A percentile compares a stretch with the other conserved stretches of the same genome.
phyloP scores from a whole-genome alignment of 2,888 invertebrate species.

The Drosophila anomalata region DNA sequence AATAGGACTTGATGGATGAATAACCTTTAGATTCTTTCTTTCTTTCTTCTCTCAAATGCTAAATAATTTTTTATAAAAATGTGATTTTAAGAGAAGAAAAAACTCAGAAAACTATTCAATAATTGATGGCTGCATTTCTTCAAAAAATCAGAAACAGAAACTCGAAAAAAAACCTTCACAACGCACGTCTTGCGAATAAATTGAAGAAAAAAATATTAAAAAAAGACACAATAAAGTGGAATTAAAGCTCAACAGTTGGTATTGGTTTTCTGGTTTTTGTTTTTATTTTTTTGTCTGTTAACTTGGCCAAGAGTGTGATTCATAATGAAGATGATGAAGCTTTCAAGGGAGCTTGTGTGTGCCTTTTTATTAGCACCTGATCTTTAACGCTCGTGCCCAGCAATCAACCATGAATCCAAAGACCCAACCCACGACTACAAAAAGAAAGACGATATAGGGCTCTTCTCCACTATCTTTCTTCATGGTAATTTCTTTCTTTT shows the following conservation, averaged over 20 bases:
- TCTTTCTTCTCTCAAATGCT: conserved; percentile 12
- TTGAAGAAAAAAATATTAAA: conserved; percentile 16
- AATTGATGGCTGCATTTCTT: conserved; percentile 27
- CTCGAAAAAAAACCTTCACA: conserved; percentile 29
- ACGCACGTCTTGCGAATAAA: conserved; percentile 35
- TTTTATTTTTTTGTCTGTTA: neutral
- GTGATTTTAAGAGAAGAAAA: too few relatives aligned
- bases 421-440: neutral
- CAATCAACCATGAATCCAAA: neutral
- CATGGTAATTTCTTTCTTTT: conserved; percentile 58
- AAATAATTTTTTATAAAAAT: neutral
- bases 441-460: conserved; percentile 1
- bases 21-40: conserved; percentile 3
- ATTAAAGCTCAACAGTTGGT: conserved; percentile 9
- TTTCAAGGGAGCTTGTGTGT: conserved; percentile 1
- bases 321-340: conserved; percentile 4
- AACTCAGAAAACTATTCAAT: conserved; percentile 9
- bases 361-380: conserved; percentile 49
- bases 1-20: conserved; percentile 22
- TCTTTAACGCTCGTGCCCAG: conserved; percentile 45
- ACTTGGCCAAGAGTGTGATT: conserved; percentile 15
- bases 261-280: conserved; percentile 2
- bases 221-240: conserved; percentile 7
- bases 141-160: neutral
- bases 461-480: conserved; percentile 18